Base-by-base conservation (phyloP, 2,888 invertebrate genomes). In the Ochropleura plecta region DNA sequence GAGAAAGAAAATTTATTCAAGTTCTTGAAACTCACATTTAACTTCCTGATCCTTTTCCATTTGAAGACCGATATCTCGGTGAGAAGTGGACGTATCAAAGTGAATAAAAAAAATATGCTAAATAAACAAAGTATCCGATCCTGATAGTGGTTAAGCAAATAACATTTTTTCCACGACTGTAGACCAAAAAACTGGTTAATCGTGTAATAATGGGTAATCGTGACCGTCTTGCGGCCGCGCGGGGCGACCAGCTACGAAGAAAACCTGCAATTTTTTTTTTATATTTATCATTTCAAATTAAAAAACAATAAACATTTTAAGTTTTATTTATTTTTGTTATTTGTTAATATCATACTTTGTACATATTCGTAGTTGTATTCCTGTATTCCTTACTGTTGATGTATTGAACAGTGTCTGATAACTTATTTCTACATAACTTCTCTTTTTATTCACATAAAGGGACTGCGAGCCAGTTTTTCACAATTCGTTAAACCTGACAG, bases 191-290 rank as follows among this genome's bases (percentile, higher is more conserved):
- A n/a, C n/a, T n/a, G n/a, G n/a, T n/a, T n/a, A n/a, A n/a, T n/a
- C n/a, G n/a, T n/a, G n/a, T n/a, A n/a, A n/a, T 88, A 46, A 90
- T 91, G 69, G 82, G 65, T 89, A 59, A 46, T 65, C 83, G 9
- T 85, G 76, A 49, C 81, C 73, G 3, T 70, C 67, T 76, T 87
- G 87, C 0, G 87, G 85, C 18, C 78, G 79, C 0, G 85, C 86
- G 20, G 73, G 20, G 73, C 64, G 6, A 44, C 84, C 1, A 16
- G 73, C 44, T 12, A 79, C 16, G n/a, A 80, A 46, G 49, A 83
- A 12, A 3, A 80, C 42, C 79, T 80, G 63, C 30, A 30, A 1
- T 2, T 30, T 30, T 30, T 30, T 30, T 30, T 30, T 30, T 30
- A 30, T 30, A 30, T 2, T 30, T 30, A 30, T 2, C 1, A 30